These are phyloP conservation scores for Rattus rattus DNA, from an alignment of 2,113 vertebrate species.

Conservation along the genomic window DNA sequence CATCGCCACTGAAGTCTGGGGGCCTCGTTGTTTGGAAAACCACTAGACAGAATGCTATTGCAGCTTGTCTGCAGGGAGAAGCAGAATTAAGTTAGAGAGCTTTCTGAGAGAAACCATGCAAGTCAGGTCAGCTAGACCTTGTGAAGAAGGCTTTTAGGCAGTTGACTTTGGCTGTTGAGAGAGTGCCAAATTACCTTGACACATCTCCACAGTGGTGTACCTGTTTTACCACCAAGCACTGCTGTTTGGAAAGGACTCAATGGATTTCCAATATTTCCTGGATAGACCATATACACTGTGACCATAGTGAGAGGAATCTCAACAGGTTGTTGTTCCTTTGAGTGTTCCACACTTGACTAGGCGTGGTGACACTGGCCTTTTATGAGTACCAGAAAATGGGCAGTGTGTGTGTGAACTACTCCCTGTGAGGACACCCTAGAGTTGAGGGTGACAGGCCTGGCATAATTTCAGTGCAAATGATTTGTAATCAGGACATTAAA, in stretches of 20 bases:
- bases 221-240: background rate
- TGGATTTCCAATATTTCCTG: background rate
- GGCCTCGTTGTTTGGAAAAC: background rate
- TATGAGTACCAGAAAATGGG: background rate
- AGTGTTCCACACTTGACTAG: background rate
- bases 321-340: background rate
- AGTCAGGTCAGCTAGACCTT: background rate
- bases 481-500: background rate
- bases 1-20: background rate
- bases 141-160: background rate
- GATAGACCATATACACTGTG: background rate
- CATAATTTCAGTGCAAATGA: background rate
- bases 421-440: background rate
- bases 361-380: background rate
- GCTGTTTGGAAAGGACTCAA: constrained; percentile 26
- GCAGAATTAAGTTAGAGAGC: background rate
- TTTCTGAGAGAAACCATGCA: background rate
- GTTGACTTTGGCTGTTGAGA: background rate
- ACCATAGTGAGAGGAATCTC: background rate
- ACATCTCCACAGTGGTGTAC: background rate
- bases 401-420: background rate
- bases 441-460: background rate
- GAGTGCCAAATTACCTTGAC: background rate
- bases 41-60: background rate
- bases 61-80: background rate